Conservation (phyloP, 2,113 vertebrate species). For the Progne subis region DNA sequence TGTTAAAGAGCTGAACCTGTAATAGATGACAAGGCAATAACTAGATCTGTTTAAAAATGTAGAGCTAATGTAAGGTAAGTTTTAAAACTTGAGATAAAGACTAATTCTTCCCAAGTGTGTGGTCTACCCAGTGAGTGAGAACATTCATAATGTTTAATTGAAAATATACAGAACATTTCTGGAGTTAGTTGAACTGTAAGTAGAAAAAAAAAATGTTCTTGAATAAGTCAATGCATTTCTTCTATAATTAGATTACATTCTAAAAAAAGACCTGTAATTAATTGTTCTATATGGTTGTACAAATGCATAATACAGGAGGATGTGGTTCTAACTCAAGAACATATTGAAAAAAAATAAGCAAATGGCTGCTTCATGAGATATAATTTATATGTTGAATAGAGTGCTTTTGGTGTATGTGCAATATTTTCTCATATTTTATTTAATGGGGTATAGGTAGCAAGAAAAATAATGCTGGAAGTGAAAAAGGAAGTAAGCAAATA, state of each 20-base stretch:
- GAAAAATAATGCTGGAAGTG: neutral
- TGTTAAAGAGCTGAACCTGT: neutral
- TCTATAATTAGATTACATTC: neutral
- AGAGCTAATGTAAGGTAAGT: neutral
- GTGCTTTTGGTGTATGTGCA: neutral
- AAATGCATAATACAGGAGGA: neutral
- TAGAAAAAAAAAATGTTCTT: neutral
- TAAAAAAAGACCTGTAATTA: neutral
- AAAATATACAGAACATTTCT: conserved; percentile 4
- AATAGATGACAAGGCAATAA: neutral
- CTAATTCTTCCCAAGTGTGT: neutral
- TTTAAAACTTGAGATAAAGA: neutral
- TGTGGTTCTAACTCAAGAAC: neutral
- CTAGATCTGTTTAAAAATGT: neutral
- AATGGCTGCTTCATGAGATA: neutral
- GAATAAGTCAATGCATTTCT: neutral
- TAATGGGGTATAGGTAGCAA: neutral
- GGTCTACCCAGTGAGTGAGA: neutral
- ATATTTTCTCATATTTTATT: neutral
- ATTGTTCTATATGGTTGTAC: neutral
- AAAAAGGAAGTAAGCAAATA: neutral
- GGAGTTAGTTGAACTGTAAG: neutral
- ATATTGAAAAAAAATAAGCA: neutral
- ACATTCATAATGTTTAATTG: neutral
- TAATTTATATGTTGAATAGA: neutral